These are phyloP conservation scores for Eretmochelys imbricata DNA, from an alignment of 2,113 vertebrate species.

Conservation along the genomic window DNA sequence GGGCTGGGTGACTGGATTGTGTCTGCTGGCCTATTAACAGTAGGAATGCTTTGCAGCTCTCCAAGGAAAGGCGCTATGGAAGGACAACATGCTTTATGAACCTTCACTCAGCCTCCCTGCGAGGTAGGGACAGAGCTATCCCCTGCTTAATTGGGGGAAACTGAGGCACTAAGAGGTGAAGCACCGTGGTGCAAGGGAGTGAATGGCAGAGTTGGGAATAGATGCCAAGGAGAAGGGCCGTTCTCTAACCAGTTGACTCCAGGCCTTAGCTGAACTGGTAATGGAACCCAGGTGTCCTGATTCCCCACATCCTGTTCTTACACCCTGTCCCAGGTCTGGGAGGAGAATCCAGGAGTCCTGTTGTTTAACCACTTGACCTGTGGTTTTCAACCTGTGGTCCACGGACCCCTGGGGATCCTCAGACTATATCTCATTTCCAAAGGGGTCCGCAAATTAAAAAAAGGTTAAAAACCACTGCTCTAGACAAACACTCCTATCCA, in stretches of 20 bases:
- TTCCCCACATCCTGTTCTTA: fast-evolving
- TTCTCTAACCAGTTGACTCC: background rate
- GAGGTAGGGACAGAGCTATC: slow-evolving; percentile 64
- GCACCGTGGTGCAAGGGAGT: background rate
- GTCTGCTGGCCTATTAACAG: background rate
- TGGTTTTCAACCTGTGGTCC: background rate
- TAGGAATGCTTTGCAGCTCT: background rate
- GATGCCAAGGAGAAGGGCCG: background rate
- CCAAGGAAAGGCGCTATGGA: background rate
- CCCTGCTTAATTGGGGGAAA: fast-evolving
- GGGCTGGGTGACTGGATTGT: fast-evolving
- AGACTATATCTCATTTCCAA: background rate
- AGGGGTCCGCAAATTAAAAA: background rate
- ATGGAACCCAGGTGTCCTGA: background rate
- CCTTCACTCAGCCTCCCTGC: slow-evolving; percentile 58
- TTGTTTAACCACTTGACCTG: background rate
- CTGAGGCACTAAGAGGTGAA: slow-evolving; percentile 25
- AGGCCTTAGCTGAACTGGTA: background rate
- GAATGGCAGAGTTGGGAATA: background rate
- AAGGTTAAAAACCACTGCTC: background rate
- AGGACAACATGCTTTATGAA: slow-evolving; percentile 50
- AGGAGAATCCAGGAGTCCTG: background rate
- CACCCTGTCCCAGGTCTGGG: background rate
- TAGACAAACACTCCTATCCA: background rate
- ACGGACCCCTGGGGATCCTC: background rate